phyloP scores from a whole-genome alignment of 1,140 invertebrate genomes.

The Contarinia nasturtii region DNA sequence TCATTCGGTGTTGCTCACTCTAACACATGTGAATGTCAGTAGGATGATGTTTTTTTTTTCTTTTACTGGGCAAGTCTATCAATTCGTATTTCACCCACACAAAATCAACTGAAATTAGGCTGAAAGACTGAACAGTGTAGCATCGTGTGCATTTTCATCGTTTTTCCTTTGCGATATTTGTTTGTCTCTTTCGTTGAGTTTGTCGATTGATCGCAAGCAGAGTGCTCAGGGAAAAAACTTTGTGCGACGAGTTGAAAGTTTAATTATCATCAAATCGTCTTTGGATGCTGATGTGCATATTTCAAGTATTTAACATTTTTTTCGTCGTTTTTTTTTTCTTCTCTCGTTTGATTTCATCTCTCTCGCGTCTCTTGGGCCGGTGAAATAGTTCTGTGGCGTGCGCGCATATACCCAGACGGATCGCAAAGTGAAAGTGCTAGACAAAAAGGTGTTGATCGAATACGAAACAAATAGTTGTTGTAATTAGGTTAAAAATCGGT shows the following conservation, averaged over 20 bases:
- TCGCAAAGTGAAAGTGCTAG: neutral
- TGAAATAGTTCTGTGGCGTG: neutral
- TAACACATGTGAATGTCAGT: no score
- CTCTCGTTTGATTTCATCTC: neutral
- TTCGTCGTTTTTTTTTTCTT: no score
- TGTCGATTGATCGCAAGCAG: neutral
- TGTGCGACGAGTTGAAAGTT: slow-evolving; percentile 1
- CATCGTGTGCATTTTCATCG: no score
- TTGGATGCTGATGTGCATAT: neutral
- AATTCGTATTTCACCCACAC: no score
- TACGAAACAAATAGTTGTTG: no score
- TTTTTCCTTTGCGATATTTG: no score
- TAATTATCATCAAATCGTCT: slow-evolving; percentile 3
- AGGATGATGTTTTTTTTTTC: no score
- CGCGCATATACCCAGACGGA: neutral
- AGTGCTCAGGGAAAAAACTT: neutral
- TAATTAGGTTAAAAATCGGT: no score
- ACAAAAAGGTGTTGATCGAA: slow-evolving; percentile 1
- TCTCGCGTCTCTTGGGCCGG: neutral
- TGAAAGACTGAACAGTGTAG: no score
- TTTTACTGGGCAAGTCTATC: no score
- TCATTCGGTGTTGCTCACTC: no score
- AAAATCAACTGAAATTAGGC: no score
- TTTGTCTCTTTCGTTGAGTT: slow-evolving; percentile 6
- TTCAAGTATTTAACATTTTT: neutral